These are phyloP conservation scores for Nasonia longicornis DNA, from an alignment of 1,140 invertebrate genomes.

Conservation along the genomic window DNA sequence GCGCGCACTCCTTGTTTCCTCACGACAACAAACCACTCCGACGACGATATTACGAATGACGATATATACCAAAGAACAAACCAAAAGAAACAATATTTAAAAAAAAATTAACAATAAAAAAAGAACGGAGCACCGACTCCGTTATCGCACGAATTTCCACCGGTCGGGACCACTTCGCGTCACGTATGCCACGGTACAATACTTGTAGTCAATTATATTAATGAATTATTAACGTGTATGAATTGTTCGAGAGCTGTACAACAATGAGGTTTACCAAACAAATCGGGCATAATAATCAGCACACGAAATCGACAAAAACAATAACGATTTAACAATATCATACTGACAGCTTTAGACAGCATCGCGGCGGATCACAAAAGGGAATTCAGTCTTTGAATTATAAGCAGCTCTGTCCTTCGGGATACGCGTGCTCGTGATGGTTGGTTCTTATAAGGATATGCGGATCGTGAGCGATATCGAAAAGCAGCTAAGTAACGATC, in stretches of 20 bases:
- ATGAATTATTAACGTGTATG: conserved; percentile 47
- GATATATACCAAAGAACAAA: conserved; percentile 20
- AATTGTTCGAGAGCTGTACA: conserved; percentile 22
- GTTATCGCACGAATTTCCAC: conserved; percentile 56
- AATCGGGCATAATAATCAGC: background rate
- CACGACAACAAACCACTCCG: conserved; percentile 3
- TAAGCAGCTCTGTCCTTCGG: background rate
- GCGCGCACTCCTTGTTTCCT: conserved; percentile 43
- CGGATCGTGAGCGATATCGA: too few species aligned
- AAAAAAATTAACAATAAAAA: conserved; percentile 1
- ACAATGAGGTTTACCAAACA: background rate
- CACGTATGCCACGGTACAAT: conserved; percentile 62
- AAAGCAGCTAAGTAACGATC: too few species aligned
- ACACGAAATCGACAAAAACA: background rate
- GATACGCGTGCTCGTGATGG: conserved; percentile 14
- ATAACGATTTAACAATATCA: background rate
- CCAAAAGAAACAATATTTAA: conserved; percentile 18
- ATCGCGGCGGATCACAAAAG: too few species aligned
- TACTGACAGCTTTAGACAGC: background rate
- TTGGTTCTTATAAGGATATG: background rate
- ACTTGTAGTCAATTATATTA: conserved; percentile 64
- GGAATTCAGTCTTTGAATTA: too few species aligned
- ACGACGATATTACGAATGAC: background rate
- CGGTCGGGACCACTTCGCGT: conserved; percentile 63
- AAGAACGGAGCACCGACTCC: conserved; percentile 42